Evolutionary conservation across 1,140 invertebrate genomes (phyloP).

Genomic region (Ephestia elutella): DNA sequence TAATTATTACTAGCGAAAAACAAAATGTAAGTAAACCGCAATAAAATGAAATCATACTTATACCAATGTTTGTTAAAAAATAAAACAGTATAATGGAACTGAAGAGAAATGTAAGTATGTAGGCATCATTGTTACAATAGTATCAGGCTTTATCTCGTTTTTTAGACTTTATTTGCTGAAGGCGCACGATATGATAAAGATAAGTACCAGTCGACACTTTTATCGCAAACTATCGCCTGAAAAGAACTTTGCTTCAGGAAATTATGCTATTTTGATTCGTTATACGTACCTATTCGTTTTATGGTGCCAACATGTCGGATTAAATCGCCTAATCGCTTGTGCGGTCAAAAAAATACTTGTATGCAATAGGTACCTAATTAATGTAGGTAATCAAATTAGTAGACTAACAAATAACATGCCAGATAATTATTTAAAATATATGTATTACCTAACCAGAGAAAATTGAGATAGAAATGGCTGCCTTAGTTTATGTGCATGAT

Average conservation of each 20-base stretch:
- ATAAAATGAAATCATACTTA: too few relatives aligned
- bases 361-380: not conserved
- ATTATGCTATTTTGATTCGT: slow-evolving; percentile 32
- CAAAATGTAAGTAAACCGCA: too few relatives aligned
- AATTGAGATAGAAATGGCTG: too few relatives aligned
- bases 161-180: slow-evolving; percentile 67
- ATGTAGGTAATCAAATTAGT: too few relatives aligned
- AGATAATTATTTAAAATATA: too few relatives aligned
- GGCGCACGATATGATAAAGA: slow-evolving; percentile 63
- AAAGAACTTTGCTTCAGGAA: slow-evolving; percentile 49
- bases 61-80: too few relatives aligned
- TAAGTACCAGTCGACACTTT: slow-evolving; percentile 58
- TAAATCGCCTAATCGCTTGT: too few relatives aligned
- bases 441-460: too few relatives aligned
- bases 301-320: too few relatives aligned
- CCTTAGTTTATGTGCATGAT: too few relatives aligned
- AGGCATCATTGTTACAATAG: slow-evolving; percentile 25
- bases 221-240: slow-evolving; percentile 54
- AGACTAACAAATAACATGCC: too few relatives aligned
- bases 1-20: too few relatives aligned
- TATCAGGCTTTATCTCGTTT: slow-evolving; percentile 57
- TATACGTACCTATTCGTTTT: slow-evolving; percentile 11
- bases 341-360: not conserved
- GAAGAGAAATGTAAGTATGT: not conserved
- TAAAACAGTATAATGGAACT: not conserved